Percentiles rank a stretch among this genome's conserved stretches.
These are phyloP conservation scores for Larimichthys crocea DNA, from an alignment of 2,113 vertebrate species.

Conservation along the genomic window DNA sequence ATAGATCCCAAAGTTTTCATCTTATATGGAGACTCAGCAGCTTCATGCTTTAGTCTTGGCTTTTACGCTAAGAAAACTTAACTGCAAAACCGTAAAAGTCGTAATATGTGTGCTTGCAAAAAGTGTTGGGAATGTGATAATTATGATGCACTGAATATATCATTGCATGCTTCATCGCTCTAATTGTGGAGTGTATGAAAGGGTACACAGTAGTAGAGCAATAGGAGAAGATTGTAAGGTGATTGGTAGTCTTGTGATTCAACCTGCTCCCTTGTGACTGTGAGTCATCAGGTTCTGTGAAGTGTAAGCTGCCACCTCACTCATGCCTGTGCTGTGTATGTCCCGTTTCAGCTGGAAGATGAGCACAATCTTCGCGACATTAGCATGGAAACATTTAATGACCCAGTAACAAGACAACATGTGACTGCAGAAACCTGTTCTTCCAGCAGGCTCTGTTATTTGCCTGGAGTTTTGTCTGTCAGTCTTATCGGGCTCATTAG, in stretches of 20 bases:
- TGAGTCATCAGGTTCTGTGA: constrained; percentile 68
- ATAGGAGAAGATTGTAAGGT: constrained; percentile 17
- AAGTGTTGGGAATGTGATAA: background rate
- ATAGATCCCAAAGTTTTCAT: background rate
- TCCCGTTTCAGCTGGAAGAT: constrained; percentile 40
- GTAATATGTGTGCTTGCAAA: background rate
- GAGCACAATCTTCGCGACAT: constrained; percentile 26
- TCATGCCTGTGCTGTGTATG: constrained; percentile 24
- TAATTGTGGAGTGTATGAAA: background rate
- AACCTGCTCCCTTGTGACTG: constrained; percentile 57
- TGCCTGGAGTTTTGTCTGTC: constrained; percentile 49
- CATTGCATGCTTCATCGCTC: background rate
- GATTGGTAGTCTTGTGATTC: constrained; percentile 56
- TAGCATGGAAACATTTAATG: constrained; percentile 41
- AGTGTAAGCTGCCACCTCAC: constrained; percentile 35
- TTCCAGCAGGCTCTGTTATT: constrained; percentile 38
- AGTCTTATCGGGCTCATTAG: constrained; percentile 56
- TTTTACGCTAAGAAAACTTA: background rate
- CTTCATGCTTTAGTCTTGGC: background rate
- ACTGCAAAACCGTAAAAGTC: background rate
- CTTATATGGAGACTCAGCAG: background rate
- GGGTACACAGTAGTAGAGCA: background rate
- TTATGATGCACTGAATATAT: background rate
- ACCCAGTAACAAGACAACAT: constrained; percentile 34
- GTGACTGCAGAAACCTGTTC: constrained; percentile 60